Conservation (phyloP, 2,113 vertebrate genomes). For the Nestor notabilis region DNA sequence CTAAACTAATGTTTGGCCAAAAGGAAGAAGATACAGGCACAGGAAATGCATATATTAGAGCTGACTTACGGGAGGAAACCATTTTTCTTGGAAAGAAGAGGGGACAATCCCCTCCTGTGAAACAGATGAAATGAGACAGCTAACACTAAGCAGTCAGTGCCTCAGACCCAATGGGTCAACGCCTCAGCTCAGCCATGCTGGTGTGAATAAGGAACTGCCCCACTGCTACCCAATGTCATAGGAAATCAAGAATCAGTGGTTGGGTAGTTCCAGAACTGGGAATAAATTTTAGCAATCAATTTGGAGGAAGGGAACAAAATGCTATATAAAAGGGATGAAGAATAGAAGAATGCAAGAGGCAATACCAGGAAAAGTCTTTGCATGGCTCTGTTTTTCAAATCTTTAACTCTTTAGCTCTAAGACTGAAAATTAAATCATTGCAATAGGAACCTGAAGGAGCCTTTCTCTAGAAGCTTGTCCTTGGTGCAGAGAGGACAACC, state of each 20-base stretch:
- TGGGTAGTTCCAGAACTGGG: neutral
- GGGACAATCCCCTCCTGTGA: rapidly evolving
- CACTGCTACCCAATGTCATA: rapidly evolving
- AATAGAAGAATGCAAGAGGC: neutral
- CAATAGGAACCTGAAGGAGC: neutral
- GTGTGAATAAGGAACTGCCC: neutral
- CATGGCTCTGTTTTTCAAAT: neutral
- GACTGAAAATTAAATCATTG: neutral
- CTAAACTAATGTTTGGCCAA: neutral
- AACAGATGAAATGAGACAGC: neutral
- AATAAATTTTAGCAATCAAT: neutral
- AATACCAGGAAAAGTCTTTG: neutral
- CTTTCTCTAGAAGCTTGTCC: neutral
- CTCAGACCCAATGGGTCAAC: neutral
- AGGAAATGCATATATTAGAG: rapidly evolving
- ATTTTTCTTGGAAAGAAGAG: neutral
- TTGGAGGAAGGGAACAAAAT: neutral
- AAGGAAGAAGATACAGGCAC: neutral
- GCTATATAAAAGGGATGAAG: neutral
- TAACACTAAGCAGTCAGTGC: rapidly evolving
- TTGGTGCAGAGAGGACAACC: neutral
- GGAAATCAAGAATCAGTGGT: neutral
- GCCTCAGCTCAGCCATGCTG: neutral
- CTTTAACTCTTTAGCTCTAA: neutral
- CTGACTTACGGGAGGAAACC: neutral